These are phyloP conservation scores for Acanthoscelides obtectus DNA, from an alignment of 2,888 invertebrate species.

Conservation along the genomic window DNA sequence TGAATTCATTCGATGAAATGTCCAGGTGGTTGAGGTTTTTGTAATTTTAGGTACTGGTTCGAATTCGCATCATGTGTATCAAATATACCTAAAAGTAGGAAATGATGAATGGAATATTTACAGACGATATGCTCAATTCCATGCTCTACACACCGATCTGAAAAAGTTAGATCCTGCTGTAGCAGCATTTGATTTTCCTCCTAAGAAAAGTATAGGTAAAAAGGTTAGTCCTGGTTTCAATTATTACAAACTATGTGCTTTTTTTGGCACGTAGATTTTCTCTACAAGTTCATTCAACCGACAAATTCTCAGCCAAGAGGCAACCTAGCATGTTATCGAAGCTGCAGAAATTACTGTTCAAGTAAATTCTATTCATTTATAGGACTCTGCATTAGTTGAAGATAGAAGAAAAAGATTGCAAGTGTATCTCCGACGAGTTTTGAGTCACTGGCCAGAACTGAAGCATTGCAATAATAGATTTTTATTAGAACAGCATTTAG, in stretches of 20 bases:
- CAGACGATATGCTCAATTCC: conserved; percentile 88
- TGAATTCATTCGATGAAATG: too few species aligned
- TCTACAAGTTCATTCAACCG: too few species aligned
- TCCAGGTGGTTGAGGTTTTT: too few species aligned
- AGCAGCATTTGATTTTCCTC: conserved; percentile 84
- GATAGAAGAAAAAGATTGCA: conserved; percentile 80
- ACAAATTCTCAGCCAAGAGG: too few species aligned
- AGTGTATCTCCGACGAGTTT: conserved; percentile 78
- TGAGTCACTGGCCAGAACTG: conserved; percentile 76
- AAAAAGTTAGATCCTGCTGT: conserved; percentile 79
- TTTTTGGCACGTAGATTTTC: too few species aligned
- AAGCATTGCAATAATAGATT: conserved; percentile 71
- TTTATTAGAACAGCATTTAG: conserved; percentile 72
- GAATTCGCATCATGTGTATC: conserved; percentile 84
- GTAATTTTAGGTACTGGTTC: conserved; percentile 55
- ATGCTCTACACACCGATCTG: conserved; percentile 76
- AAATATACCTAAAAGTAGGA: conserved; percentile 73
- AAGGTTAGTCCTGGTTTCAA: conserved; percentile 57
- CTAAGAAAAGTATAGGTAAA: conserved; percentile 90
- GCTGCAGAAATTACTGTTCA: conserved; percentile 5
- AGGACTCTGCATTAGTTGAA: conserved; percentile 84
- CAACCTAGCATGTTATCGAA: too few species aligned
- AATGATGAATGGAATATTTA: conserved; percentile 96
- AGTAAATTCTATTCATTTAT: conserved; percentile 1
- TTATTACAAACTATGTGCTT: too few species aligned